These are phyloP conservation scores for Rosalia funebris DNA, from an alignment of 2,888 invertebrate species.

Conservation along the genomic window DNA sequence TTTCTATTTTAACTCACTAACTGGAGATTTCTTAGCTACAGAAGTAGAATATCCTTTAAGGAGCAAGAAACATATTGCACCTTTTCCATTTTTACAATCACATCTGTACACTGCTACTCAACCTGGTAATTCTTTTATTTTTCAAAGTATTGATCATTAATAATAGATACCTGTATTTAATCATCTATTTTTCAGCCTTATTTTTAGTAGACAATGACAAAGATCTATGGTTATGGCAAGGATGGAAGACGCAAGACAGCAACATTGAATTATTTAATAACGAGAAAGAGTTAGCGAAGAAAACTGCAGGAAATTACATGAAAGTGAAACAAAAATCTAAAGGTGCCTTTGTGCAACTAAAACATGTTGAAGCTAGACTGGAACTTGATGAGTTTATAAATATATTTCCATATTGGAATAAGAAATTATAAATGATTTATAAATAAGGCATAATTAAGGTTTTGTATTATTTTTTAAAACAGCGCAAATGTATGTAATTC, in stretches of 20 bases:
- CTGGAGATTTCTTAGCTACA: constrained; percentile 44
- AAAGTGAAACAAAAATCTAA: constrained; percentile 33
- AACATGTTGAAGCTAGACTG: constrained; percentile 35
- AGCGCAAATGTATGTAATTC: too few species aligned
- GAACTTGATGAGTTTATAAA: constrained; percentile 47
- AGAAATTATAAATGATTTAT: too few species aligned
- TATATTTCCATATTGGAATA: constrained; percentile 48
- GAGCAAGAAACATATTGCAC: constrained; percentile 31
- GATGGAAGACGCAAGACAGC: constrained; percentile 21
- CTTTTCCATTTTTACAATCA: constrained; percentile 51
- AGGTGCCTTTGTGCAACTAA: constrained; percentile 27
- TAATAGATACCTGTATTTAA: too few species aligned
- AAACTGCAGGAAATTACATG: constrained; percentile 39
- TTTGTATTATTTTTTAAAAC: too few species aligned
- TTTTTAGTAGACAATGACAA: constrained; percentile 48
- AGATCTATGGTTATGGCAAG: constrained; percentile 50
- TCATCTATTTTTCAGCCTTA: constrained; percentile 47
- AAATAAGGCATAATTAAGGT: too few species aligned
- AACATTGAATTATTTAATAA: constrained; percentile 30
- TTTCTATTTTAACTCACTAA: constrained; percentile 49
- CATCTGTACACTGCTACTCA: constrained; percentile 48
- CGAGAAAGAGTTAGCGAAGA: constrained; percentile 36
- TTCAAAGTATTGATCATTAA: too few species aligned
- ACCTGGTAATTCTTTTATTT: constrained; percentile 41
- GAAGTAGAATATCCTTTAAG: constrained; percentile 48